Evolutionary conservation across 2,797 vertebrate species (phyloP), one percentile per base, ranked within the genome.

Genomic region (Muscicapa comitata): DNA sequence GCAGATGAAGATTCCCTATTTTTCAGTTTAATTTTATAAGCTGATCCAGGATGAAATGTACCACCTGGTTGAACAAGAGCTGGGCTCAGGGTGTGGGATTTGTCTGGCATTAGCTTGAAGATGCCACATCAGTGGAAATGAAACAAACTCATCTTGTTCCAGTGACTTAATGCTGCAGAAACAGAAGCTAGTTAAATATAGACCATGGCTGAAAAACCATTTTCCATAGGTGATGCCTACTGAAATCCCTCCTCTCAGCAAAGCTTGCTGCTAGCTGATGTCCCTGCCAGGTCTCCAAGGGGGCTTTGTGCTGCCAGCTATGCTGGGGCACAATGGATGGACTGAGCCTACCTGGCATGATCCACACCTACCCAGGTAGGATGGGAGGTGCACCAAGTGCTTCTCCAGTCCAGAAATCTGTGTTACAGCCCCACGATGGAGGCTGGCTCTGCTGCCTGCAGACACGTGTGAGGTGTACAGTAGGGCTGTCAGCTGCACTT

Each of bases 91-190:
- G 19, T 29, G 37, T 48, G 37, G 66, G 66, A 65, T 71, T 72
- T 75, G 50, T 83, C 65, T 77, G 38, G 40, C 50, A 57, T 68
- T 65, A 68, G 31, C 67, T 87, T 65, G 54, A 88, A 94, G 65
- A 75, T 72, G 43, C 75, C 68, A 3, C 65, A 71, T n/a, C 19
- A 11, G 29, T 88, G 47, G 31, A 88, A 91, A 90, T 24, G 7
- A 93, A 95, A 90, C 68, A 94, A 91, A 88, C 42, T 77, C 90
- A 65, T 63, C 72, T 89, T 88, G 85, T 80, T 94, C 65, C 87
- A 63, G 4, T 80, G 85, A 90, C 72, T 94, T 86, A 63, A 85
- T 55, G 72, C 71, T 57, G 45, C 77, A 76, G 55, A 79, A 95
- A 94, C 78, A 90, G 78, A 86, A 94, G 57, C 19, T 66, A 47